Evolutionary conservation across 2,113 vertebrate species (phyloP), one percentile per base, ranked within the genome.

Genomic region (Lipotes vexillifer): DNA sequence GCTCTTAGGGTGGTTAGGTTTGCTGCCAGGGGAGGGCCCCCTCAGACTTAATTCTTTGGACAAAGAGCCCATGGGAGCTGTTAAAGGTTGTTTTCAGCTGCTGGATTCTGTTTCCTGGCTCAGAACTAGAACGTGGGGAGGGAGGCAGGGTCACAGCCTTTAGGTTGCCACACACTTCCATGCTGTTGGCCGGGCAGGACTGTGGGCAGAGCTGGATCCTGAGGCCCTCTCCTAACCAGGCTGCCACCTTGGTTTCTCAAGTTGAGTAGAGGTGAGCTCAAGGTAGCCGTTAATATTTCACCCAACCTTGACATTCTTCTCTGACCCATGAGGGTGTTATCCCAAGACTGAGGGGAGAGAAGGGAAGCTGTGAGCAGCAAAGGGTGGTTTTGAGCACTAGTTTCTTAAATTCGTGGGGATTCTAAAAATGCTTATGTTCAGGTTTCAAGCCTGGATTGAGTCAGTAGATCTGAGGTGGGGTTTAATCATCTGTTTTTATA

Each of bases 271-370:
- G 74, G 29, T n/a, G 33, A 93, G 33, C 29, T 82, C 68, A 55
- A 74, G 46, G 85, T 78, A 46, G 66, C 66, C 69, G 85, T 96
- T 94, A 93, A 87, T 75, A 83, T 68, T 83, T 78, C 78, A 86
- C 13, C 83, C 74, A 87, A 61, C 74, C 86, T 65, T 87, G 82
- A 72, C 61, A 20, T 80, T 94, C 71, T 74, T 86, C 78, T 94
- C 55, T 77, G 71, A 93, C n/a, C 83, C 20, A 0, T 33, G 90
- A 90, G 44, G 63, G 74, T 25, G 15, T 75, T 75, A 49, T 65
- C n/a, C 29, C 29, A 61, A 88, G 84, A 68, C 17, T 1, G 20
- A 85, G 11, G 41, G 36, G 57, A 52, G 23, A 27, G 17, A 52
- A 74, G 33, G 31, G 33, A 29, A 49, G 27, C 86, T 9, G 38